phyloP scores from a whole-genome alignment of 2,797 vertebrate genomes.

The Sternotherus odoratus region DNA sequence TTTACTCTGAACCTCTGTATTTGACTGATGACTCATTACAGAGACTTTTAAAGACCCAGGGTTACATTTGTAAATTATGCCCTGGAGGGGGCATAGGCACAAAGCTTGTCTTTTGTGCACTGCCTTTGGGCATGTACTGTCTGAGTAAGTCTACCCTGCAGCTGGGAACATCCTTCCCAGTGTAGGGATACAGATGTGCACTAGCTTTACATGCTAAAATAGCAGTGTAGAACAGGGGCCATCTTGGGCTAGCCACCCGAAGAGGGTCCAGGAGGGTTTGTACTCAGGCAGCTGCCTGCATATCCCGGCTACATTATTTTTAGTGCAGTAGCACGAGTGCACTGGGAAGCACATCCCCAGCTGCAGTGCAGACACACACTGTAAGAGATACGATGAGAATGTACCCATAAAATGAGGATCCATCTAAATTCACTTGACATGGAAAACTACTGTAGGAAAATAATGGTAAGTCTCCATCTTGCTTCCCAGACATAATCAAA shows the following conservation, averaged over 20 bases:
- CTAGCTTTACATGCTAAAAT: background rate
- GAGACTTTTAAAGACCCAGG: background rate
- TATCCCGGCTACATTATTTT: background rate
- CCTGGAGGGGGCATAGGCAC: background rate
- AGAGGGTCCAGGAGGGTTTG: background rate
- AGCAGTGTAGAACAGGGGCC: background rate
- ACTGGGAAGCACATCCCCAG: background rate
- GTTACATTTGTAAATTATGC: background rate
- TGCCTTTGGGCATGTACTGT: background rate
- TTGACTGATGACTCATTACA: constrained; percentile 1
- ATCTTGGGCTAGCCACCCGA: background rate
- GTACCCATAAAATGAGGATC: background rate
- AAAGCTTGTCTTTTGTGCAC: background rate
- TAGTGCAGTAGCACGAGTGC: background rate
- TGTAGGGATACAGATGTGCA: background rate
- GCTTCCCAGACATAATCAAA: background rate
- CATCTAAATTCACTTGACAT: background rate
- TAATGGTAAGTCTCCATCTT: background rate
- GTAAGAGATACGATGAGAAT: background rate
- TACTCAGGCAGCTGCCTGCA: background rate
- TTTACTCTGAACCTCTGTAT: background rate
- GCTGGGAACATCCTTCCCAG: background rate
- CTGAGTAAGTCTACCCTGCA: background rate
- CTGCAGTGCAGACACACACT: background rate
- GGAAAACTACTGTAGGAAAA: background rate